Percentiles rank a stretch among this genome's conserved stretches.
Conservation (phyloP, 2,797 vertebrate genomes). For the Picus viridis region DNA sequence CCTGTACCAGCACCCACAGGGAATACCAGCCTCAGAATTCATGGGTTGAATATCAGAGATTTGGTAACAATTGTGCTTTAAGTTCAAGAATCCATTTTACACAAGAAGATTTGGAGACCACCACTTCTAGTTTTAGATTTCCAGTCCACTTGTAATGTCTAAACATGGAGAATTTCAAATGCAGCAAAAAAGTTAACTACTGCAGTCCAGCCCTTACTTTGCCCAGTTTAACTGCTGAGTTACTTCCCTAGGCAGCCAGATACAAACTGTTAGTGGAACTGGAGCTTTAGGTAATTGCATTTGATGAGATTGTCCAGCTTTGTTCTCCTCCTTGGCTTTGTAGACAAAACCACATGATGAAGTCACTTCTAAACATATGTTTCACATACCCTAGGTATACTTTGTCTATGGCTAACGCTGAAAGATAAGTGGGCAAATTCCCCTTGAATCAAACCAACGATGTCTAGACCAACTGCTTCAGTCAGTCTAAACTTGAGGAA, state of each 20-base stretch:
- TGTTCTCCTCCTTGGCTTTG: not conserved
- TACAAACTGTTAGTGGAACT: conserved; percentile 24
- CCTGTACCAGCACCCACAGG: not conserved
- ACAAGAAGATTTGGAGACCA: not conserved
- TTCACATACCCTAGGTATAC: not conserved
- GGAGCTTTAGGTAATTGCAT: not conserved
- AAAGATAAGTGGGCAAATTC: conserved; percentile 37
- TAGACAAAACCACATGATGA: not conserved
- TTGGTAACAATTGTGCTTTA: conserved; percentile 13
- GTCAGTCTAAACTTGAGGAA: conserved; percentile 34
- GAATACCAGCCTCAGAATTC: conserved; percentile 11
- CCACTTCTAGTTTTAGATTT: not conserved
- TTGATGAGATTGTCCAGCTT: not conserved
- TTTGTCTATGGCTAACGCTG: not conserved
- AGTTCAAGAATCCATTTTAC: not conserved
- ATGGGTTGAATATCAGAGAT: not conserved
- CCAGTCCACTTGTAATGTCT: not conserved
- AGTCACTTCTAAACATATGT: not conserved
- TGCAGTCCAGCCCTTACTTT: conserved; percentile 10
- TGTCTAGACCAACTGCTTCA: conserved; percentile 49
- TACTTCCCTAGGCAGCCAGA: conserved; percentile 22
- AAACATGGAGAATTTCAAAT: not conserved
- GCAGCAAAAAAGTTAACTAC: not conserved
- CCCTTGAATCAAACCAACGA: conserved; percentile 33
- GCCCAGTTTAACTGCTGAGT: conserved; percentile 1